phyloP scores from a whole-genome alignment of 2,888 invertebrate genomes.

The Orthosia cruda region DNA sequence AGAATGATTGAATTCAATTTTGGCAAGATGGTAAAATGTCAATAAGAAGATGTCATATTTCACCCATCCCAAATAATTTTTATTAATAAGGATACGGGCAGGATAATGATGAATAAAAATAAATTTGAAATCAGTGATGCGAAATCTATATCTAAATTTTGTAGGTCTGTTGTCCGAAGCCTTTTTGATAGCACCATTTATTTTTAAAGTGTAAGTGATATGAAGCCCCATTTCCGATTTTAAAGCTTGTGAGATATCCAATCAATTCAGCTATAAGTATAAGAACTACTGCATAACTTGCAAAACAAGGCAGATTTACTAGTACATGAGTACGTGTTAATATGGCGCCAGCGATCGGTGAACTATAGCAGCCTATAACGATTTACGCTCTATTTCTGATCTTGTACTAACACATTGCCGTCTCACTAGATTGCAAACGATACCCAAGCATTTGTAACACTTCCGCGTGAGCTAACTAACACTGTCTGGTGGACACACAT shows the following conservation, averaged over 20 bases:
- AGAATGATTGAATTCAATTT: no score
- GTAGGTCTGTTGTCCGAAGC: neutral
- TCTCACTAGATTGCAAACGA: slow-evolving; percentile 64
- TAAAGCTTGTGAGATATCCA: neutral
- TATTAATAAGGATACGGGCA: no score
- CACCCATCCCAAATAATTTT: no score
- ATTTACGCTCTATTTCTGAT: slow-evolving; percentile 67
- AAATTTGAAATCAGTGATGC: neutral
- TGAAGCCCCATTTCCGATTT: neutral
- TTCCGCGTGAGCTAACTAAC: slow-evolving; percentile 58
- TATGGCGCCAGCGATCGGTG: slow-evolving; percentile 53
- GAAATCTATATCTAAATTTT: neutral
- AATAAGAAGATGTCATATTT: no score
- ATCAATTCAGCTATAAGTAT: neutral
- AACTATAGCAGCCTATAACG: slow-evolving; percentile 61
- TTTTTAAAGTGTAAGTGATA: neutral
- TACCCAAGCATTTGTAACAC: slow-evolving; percentile 65
- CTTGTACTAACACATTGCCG: slow-evolving; percentile 57
- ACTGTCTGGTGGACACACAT: slow-evolving; percentile 12
- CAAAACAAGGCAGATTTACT: slow-evolving; percentile 39
- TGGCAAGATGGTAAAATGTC: no score
- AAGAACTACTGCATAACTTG: slow-evolving; percentile 29
- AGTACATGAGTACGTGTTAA: slow-evolving; percentile 35
- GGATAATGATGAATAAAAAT: no score
- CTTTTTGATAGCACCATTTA: neutral